These are phyloP conservation scores for Neomorphus geoffroyi DNA, from an alignment of 2,797 vertebrate genomes.

Conservation along the genomic window DNA sequence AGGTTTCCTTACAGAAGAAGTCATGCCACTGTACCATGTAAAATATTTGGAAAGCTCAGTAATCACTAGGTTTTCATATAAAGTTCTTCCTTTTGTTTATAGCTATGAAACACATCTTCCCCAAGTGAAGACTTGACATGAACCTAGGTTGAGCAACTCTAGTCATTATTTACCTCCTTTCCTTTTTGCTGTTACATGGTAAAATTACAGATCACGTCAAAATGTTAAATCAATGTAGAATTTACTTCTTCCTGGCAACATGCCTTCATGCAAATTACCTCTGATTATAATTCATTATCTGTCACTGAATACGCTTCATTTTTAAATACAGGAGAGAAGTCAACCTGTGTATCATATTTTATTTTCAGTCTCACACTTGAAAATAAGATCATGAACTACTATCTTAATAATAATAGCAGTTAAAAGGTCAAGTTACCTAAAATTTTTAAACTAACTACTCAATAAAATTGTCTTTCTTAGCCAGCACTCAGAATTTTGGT, in stretches of 20 bases:
- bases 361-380: neutral
- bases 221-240: neutral
- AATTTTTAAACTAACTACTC: neutral
- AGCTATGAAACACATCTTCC: neutral
- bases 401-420: neutral
- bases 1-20: neutral
- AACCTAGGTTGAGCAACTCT: neutral
- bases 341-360: neutral
- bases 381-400: neutral
- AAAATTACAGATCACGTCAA: conserved; percentile 44
- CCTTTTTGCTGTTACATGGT: neutral
- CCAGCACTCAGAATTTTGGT: neutral
- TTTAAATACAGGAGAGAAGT: neutral
- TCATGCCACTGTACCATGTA: neutral
- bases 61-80: neutral
- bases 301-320: neutral
- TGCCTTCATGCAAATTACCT: conserved; percentile 10
- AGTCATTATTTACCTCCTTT: conserved; percentile 1
- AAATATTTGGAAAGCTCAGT: neutral
- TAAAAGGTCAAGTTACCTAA: neutral
- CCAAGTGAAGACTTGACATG: neutral
- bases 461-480: neutral
- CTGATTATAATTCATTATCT: conserved; percentile 9
- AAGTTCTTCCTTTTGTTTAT: neutral
- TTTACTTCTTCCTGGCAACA: conserved; percentile 25